Base-by-base conservation (phyloP, 2,113 vertebrate species). In the Corythornis cristatus region DNA sequence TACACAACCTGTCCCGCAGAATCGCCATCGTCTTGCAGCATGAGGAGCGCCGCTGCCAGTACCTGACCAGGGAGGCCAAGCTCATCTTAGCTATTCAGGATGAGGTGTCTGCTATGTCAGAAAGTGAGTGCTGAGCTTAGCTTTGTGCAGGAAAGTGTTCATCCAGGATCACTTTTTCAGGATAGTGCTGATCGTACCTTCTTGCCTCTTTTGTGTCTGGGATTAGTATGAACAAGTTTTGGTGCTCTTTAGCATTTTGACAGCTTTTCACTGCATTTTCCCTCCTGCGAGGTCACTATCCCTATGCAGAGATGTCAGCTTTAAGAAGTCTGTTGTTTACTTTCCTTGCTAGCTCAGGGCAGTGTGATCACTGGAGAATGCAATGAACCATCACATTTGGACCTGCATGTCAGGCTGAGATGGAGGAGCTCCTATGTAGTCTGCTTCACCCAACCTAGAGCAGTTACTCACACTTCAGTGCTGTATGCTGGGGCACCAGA, bases 21-120 rank as follows among this genome's bases (percentile, higher is more conserved):
- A 98, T 99, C 0, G 99, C 99, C 62, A 99, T 99, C 1, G 99
- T 99, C 64, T 96, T 99, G 78, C 99, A 99, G 97, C 99, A 99
- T 0, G 99, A 99, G 97, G 99, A 99, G 92, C 98, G 98, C 14
- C 98, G 99, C 90, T 99, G 99, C 96, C 99, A 99, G 88, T 99
- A 99, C 97, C 98, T 99, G 43, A 99, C 99, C 56, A 96, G 98
- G 28, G 99, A 99, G 96, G 99, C 99, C 96, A 99, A 99, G 95
- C 98, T 99, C 33, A 99, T 99, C 98, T 96, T 99, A 65, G 98
- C 99, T 1, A 97, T 99, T 84, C 99, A 99, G 95, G 99, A 99
- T 4, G 99, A 99, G 96, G 98, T 99, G 61, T 99, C 99, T 56
- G 98, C 98, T 65, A 96, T 98, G 97, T 96, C 98, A 4, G 99